Evolutionary conservation across 2,888 invertebrate genomes (phyloP).

Genomic region (Schizaphis graminum): DNA sequence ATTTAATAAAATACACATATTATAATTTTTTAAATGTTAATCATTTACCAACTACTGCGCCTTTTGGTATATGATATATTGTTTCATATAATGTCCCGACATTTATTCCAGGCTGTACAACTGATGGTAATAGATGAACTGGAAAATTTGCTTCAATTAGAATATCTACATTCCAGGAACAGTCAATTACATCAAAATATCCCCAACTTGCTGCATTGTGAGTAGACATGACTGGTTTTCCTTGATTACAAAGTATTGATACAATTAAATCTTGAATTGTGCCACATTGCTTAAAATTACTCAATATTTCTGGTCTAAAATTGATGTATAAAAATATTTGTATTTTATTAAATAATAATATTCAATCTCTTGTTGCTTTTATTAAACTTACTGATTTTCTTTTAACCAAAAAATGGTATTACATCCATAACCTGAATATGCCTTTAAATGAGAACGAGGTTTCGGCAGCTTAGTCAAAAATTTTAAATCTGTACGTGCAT

Average conservation of each 20-base stretch:
- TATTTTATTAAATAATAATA: background rate
- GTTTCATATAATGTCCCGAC: slow-evolving; percentile 78
- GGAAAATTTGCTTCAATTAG: slow-evolving; percentile 80
- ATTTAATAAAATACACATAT: slow-evolving; percentile 12
- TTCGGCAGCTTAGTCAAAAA: slow-evolving; percentile 82
- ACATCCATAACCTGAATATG: slow-evolving; percentile 85
- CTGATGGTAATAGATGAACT: slow-evolving; percentile 78
- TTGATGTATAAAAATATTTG: slow-evolving; percentile 23
- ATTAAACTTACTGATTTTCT: slow-evolving; percentile 74
- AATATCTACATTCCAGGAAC: slow-evolving; percentile 80
- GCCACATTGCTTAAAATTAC: slow-evolving; percentile 79
- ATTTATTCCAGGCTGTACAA: slow-evolving; percentile 76
- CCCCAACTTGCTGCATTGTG: slow-evolving; percentile 93
- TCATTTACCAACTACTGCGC: slow-evolving; percentile 77
- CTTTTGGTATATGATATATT: slow-evolving; percentile 84
- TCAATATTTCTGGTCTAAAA: slow-evolving; percentile 77
- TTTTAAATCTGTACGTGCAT: slow-evolving; percentile 81
- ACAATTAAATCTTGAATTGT: slow-evolving; percentile 87
- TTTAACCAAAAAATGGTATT: slow-evolving; percentile 87
- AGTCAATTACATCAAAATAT: slow-evolving; percentile 80
- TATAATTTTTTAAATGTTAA: background rate
- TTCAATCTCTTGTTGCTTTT: background rate
- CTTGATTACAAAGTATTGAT: slow-evolving; percentile 80
- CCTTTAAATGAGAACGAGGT: slow-evolving; percentile 81
- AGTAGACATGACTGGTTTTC: slow-evolving; percentile 81